A percentile compares a stretch with the other conserved stretches of the same genome.
Conservation (phyloP, 1,140 invertebrate genomes). For the Zaprionus africanus region DNA sequence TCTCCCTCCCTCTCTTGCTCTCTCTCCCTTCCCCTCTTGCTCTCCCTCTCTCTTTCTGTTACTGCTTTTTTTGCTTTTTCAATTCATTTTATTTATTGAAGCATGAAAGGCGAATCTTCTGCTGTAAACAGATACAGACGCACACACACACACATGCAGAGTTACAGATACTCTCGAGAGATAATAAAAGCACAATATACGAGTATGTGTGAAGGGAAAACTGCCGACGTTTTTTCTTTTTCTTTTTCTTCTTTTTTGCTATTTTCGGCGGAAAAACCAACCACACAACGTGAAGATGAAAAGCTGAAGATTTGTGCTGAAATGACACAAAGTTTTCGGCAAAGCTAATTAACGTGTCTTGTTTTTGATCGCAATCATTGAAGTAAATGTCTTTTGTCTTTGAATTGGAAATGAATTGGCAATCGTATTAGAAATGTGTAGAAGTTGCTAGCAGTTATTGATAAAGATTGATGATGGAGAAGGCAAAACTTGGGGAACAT, state of each 20-base stretch:
- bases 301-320: slow-evolving; percentile 33
- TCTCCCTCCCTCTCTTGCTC: slow-evolving; percentile 7
- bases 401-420: neutral
- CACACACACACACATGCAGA: slow-evolving; percentile 29
- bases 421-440: neutral
- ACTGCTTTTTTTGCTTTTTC: slow-evolving; percentile 76
- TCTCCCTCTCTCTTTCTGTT: slow-evolving; percentile 30
- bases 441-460: neutral
- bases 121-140: slow-evolving; percentile 46
- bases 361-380: slow-evolving; percentile 31
- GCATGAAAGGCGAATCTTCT: slow-evolving; percentile 72
- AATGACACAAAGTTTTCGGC: slow-evolving; percentile 28
- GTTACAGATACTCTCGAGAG: slow-evolving; percentile 46
- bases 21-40: neutral
- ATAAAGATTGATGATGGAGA: neutral
- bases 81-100: slow-evolving; percentile 83
- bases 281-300: slow-evolving; percentile 16
- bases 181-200: slow-evolving; percentile 64
- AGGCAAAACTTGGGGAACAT: neutral
- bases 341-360: slow-evolving; percentile 43
- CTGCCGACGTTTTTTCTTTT: slow-evolving; percentile 41
- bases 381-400: slow-evolving; percentile 29
- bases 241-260: slow-evolving; percentile 9
- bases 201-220: slow-evolving; percentile 46
- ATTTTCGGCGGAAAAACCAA: slow-evolving; percentile 12